Evolutionary conservation across 1,140 invertebrate genomes (phyloP).

Genomic region (Bilobella aurantiaca): DNA sequence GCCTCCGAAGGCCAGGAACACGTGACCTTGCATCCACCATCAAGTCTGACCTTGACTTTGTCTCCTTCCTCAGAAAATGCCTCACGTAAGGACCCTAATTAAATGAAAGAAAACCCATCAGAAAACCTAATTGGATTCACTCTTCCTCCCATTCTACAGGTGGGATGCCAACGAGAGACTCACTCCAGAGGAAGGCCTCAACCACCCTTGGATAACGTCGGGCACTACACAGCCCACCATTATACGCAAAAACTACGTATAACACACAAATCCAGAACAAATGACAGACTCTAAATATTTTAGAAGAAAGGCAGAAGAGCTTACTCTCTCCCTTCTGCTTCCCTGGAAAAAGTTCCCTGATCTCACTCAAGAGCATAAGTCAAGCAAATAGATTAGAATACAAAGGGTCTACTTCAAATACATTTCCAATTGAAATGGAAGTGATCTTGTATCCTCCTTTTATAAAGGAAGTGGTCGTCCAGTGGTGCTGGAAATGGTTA

Average conservation of each 20-base stretch:
- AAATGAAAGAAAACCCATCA: neutral
- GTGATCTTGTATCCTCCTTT: too few relatives aligned
- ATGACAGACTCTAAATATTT: too few relatives aligned
- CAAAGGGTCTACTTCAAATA: too few relatives aligned
- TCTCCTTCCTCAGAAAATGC: constrained; percentile 31
- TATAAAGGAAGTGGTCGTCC: too few relatives aligned
- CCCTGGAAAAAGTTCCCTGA: too few relatives aligned
- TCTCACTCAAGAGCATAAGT: too few relatives aligned
- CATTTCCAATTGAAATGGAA: too few relatives aligned
- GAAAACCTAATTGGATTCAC: neutral
- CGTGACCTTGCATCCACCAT: constrained; percentile 23
- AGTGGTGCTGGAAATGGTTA: too few relatives aligned
- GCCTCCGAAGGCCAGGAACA: constrained; percentile 27
- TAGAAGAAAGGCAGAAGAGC: too few relatives aligned
- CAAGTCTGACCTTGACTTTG: constrained; percentile 32
- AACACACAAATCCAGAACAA: neutral
- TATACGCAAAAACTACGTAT: constrained; percentile 24
- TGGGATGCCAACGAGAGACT: constrained; percentile 90
- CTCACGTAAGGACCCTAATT: constrained; percentile 27
- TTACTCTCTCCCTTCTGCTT: too few relatives aligned
- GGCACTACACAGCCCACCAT: constrained; percentile 29
- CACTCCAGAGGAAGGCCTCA: constrained; percentile 71
- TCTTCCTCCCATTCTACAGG: constrained; percentile 43
- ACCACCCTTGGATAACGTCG: constrained; percentile 48
- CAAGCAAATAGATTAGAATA: too few relatives aligned